phyloP scores from a whole-genome alignment of 2,113 vertebrate species.

The Cebus imitator region DNA sequence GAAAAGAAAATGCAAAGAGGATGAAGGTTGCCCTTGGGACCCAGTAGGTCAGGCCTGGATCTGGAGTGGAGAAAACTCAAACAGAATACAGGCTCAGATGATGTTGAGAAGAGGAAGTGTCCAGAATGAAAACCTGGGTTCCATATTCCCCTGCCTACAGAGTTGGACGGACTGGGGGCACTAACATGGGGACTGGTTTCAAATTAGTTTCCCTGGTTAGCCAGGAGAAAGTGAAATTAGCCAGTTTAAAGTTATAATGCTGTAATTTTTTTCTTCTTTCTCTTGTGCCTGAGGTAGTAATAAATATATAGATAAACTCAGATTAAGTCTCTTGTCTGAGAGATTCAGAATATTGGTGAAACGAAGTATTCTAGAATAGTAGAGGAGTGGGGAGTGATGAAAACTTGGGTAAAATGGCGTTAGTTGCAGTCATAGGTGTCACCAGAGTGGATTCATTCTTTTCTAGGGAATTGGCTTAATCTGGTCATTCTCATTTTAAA shows the following conservation, averaged over 20 bases:
- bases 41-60: background rate
- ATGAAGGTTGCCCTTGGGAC: background rate
- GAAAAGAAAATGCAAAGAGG: background rate
- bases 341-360: background rate
- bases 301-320: background rate
- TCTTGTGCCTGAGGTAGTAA: background rate
- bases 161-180: background rate
- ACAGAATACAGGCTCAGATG: background rate
- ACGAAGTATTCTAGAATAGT: background rate
- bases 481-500: background rate
- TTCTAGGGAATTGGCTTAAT: background rate
- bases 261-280: background rate
- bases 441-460: too few relatives aligned
- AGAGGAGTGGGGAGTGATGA: background rate
- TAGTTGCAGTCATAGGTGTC: background rate
- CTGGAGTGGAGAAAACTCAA: background rate
- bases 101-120: background rate
- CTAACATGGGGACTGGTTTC: background rate
- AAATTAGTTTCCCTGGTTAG: background rate
- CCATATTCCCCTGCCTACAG: background rate
- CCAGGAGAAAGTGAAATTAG: background rate
- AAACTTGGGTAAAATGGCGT: background rate
- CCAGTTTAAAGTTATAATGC: background rate
- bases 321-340: background rate
- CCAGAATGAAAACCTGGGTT: background rate